Base-by-base conservation (phyloP, 1,140 invertebrate species). In the Ips nitidus region DNA sequence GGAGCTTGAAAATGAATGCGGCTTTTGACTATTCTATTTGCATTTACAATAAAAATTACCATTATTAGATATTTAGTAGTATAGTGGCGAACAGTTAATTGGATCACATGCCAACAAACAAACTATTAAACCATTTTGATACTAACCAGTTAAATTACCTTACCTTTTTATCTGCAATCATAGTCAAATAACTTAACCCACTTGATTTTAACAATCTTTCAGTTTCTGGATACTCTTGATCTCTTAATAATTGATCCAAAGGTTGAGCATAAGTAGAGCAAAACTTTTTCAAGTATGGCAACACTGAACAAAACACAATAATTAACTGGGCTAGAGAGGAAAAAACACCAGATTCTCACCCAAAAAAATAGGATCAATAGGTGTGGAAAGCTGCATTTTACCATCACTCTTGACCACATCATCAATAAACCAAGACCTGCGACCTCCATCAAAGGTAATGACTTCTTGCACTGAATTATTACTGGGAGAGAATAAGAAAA, bases 331-430 rank as follows among this genome's bases (percentile, higher is more conserved):
- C 5, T n/a, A 4, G 36, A 55, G 45, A 47, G 37, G 1, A 55
- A 55, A 55, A 22, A 55, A 0, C 37, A 55, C n/a, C 7, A 50
- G 3, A 5, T 55, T 55, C 7, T 55, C 78, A 85, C 84, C 82
- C 77, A 92, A 80, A 80, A 91, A 90, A 63, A 91, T 83, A 41
- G 89, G 86, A 82, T 93, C 90, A 50, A 91, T 82, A 2, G 89
- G 88, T 45, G 89, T 89, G 7, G 87, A 87, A 47, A 92, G 80
- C 66, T 90, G 84, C 74, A 90, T 83, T 76, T 87, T 90, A 39
- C 90, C 90, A 83, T 92, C 89, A 53, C 89, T 90, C 79, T 89
- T 90, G 0, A 92, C 88, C 75, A 85, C 84, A 63, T 89, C 85
- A 75, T 88, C 84, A 41, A 91, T 85, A 66, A 91, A 86, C 89